Base-by-base conservation (phyloP, 1,140 invertebrate species). In the Portunus trituberculatus region DNA sequence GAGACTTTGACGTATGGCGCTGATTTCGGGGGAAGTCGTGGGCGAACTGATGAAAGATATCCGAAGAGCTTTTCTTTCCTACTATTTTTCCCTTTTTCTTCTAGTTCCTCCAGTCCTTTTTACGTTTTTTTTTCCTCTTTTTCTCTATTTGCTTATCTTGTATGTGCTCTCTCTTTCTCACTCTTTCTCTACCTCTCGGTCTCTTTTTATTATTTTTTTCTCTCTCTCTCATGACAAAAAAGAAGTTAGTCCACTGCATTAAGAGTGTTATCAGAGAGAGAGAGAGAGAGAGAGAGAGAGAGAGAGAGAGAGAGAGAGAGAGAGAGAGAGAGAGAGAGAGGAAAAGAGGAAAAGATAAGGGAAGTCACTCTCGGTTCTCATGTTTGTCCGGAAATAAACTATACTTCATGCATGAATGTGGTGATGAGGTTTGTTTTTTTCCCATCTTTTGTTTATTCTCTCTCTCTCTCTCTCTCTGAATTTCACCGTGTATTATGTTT, bases 41-140 rank as follows among this genome's bases (percentile, higher is more conserved):
- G 67, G 12, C 67, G 67, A 76, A 76, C 67, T 76, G 67, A 76
- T 76, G 67, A 76, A 76, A 76, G 67, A 76, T 76, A 76, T 76
- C 67, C 67, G n/a, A 7, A 20, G 67, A 25, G 6, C 0, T 76
- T 76, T 76, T 76, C n/a, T 16, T 25, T 76, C 25, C 2, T n/a
- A 20, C n/a, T 76, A 7, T n/a, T 76, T 76, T 20, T 8, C 1
- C 20, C 20, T n/a, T 76, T 76, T n/a, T 76, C 20, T 76, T n/a
- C n/a, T 76, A 2, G 16, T 76, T 76, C 8, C 16, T 76, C 6
- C 1, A 0, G 12, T n/a, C 20, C 8, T 25, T n/a, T n/a, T 76
- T 76, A n/a, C 25, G 20, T 59, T 59, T 20, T 59, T 12, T 16
- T 20, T 10, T 12, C 20, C 8, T 10, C 12, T 59, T 59, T 59